phyloP scores from a whole-genome alignment of 2,797 vertebrate species.

The Sebastes trivittatus region DNA sequence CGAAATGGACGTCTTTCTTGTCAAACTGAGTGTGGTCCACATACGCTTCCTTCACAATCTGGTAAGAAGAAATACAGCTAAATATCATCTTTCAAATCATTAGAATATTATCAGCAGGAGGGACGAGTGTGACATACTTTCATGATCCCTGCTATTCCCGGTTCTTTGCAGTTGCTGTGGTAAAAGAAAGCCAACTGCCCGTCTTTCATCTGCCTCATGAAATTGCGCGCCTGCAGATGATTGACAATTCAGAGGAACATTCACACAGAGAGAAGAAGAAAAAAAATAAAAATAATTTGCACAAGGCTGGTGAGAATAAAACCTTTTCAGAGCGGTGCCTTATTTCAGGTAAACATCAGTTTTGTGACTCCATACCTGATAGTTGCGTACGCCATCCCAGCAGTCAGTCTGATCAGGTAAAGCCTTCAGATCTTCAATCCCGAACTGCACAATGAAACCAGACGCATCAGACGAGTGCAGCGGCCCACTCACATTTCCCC shows the following conservation, averaged over 20 bases:
- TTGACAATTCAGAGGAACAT: neutral
- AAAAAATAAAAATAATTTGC: neutral
- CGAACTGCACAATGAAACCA: constrained; percentile 84
- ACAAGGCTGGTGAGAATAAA: neutral
- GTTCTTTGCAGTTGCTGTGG: constrained; percentile 98
- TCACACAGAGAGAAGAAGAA: neutral
- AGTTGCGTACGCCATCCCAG: constrained; percentile 98
- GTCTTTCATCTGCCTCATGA: constrained; percentile 92
- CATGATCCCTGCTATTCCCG: constrained; percentile 90
- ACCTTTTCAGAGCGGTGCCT: neutral
- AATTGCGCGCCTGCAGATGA: constrained; percentile 90
- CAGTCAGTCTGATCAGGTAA: constrained; percentile 89
- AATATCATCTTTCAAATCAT: neutral
- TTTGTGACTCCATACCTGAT: constrained; percentile 85
- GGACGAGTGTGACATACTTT: constrained; percentile 77
- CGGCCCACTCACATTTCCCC: fast-evolving
- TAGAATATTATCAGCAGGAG: neutral
- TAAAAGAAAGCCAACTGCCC: constrained; percentile 95
- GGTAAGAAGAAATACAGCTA: neutral
- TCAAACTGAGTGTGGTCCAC: constrained; percentile 99
- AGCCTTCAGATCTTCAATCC: constrained; percentile 93
- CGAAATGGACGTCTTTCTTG: constrained; percentile 90
- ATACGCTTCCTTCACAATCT: constrained; percentile 95
- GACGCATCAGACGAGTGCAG: neutral
- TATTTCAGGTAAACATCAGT: neutral